Conservation (phyloP, 2,888 invertebrate species). For the Escarpia spicata region DNA sequence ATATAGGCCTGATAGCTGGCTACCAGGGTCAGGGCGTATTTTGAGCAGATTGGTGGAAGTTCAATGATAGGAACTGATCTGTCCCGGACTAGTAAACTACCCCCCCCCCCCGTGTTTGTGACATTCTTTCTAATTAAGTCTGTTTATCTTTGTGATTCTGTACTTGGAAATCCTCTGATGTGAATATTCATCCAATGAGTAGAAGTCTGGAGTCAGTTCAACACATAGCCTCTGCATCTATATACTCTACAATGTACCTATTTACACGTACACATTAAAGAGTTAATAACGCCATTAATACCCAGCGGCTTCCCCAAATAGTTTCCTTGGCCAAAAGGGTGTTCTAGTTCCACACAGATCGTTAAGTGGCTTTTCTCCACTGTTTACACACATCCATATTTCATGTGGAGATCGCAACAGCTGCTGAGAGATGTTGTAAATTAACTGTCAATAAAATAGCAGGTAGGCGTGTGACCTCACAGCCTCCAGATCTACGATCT, state of each 20-base stretch:
- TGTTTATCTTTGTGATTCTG: neutral
- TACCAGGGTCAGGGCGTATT: neutral
- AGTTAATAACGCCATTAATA: neutral
- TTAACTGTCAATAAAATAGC: conserved; percentile 5
- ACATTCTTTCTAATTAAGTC: neutral
- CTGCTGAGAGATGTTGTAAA: conserved; percentile 5
- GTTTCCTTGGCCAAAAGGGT: neutral
- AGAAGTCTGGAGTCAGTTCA: neutral
- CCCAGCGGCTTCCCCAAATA: neutral
- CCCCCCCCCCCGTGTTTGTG: neutral
- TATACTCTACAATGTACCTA: neutral
- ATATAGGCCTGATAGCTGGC: neutral
- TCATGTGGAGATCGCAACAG: neutral
- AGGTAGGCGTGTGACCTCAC: neutral
- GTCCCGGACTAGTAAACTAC: neutral
- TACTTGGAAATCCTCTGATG: neutral
- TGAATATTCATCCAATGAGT: neutral
- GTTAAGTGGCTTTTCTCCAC: neutral
- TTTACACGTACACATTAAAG: neutral
- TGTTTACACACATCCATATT: neutral
- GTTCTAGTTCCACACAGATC: neutral
- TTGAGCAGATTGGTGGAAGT: no score
- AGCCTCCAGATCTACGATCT: neutral
- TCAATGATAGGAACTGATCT: no score
- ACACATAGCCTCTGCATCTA: neutral